Percentiles rank a stretch among this genome's conserved stretches.
These are phyloP conservation scores for Diachasmimorpha longicaudata DNA, from an alignment of 1,140 invertebrate genomes.

Conservation along the genomic window DNA sequence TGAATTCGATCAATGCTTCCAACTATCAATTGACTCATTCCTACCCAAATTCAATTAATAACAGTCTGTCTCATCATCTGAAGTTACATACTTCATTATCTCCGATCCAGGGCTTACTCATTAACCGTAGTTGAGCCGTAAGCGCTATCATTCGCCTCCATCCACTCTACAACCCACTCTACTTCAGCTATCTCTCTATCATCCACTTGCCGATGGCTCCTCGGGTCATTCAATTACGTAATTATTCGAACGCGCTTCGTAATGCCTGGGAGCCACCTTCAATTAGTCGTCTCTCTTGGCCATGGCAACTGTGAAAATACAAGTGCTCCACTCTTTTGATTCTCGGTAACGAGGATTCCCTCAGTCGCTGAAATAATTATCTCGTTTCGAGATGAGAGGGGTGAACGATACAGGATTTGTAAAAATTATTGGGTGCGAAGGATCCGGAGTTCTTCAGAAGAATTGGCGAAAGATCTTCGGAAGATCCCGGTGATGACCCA, in stretches of 20 bases:
- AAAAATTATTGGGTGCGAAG: too few relatives aligned
- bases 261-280: slow-evolving; percentile 34
- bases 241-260: slow-evolving; percentile 34
- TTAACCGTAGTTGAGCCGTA: slow-evolving; percentile 18
- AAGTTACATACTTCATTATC: slow-evolving; percentile 18
- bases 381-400: too few relatives aligned
- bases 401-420: too few relatives aligned
- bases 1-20: background rate
- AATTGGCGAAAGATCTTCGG: too few relatives aligned
- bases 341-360: slow-evolving; percentile 4
- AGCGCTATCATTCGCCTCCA: slow-evolving; percentile 5
- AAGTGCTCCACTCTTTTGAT: background rate
- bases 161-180: background rate
- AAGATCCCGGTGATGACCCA: too few relatives aligned
- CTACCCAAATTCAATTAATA: slow-evolving; percentile 11
- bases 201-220: slow-evolving; percentile 17
- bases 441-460: too few relatives aligned
- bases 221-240: slow-evolving; percentile 39
- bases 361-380: background rate
- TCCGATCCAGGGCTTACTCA: slow-evolving; percentile 17
- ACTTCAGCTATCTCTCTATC: background rate
- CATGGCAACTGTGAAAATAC: slow-evolving; percentile 10
- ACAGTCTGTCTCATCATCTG: slow-evolving; percentile 14
- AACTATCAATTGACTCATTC: background rate
- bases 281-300: slow-evolving; percentile 28